phyloP scores from a whole-genome alignment of 2,888 invertebrate species.

The Parascotia fuliginaria region DNA sequence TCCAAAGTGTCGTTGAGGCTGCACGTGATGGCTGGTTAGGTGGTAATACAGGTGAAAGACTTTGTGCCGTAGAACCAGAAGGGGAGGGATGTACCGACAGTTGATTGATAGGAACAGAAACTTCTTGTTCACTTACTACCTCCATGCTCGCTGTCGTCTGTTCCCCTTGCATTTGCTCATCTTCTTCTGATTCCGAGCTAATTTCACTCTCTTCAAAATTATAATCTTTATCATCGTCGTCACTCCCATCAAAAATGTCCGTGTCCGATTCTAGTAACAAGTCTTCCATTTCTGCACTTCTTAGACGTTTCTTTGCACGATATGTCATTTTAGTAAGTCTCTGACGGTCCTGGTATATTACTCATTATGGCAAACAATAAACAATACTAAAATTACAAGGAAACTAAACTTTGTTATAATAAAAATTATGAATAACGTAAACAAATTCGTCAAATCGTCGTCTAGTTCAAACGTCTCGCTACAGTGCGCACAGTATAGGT shows the following conservation, averaged over 20 bases:
- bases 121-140: no score
- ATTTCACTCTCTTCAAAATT: conserved; percentile 9
- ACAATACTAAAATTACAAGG: not conserved
- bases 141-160: no score
- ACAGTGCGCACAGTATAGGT: no score
- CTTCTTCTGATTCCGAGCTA: conserved; percentile 17
- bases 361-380: not conserved
- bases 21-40: conserved; percentile 2
- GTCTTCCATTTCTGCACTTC: not conserved
- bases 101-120: no score
- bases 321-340: not conserved
- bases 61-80: no score
- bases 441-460: no score
- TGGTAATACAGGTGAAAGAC: not conserved
- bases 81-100: no score
- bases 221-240: conserved; percentile 13
- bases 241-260: conserved; percentile 13
- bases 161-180: not conserved
- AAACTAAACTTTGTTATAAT: not conserved
- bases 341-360: not conserved
- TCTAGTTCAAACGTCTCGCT: no score
- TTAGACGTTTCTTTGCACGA: not conserved
- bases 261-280: conserved; percentile 8
- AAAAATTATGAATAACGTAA: not conserved
- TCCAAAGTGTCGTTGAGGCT: conserved; percentile 19